Base-by-base conservation (phyloP, 1,140 invertebrate species). In the Aplysia californica region DNA sequence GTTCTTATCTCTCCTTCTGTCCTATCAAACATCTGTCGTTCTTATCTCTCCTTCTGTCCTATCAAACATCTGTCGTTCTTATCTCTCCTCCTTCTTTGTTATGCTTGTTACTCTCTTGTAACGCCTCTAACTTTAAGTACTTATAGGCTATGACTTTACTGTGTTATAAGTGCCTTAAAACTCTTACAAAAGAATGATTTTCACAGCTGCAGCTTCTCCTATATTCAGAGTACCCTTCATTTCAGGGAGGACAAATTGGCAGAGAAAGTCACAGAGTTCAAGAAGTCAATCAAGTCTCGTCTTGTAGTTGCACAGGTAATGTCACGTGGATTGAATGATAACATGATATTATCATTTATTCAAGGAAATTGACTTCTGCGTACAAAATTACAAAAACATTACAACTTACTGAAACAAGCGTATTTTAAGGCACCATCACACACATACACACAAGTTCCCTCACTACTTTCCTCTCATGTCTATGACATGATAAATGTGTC, bases 271-370 rank as follows among this genome's bases (percentile, higher is more conserved):
- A 84, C 83, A 67, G 84, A 90, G 74, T 91, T 91, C 77, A 77
- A 87, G 6, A 89, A 90, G 73, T 90, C 89, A 26, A 88, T 91
- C 21, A 90, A 88, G 35, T 94, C 95, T 21, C 93, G 95, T 85
- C 89, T 96, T 79, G 95, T 95, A 6, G 95, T 96, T 33, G 94
- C 95, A 33, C 89, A 91, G 87, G 89, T 90, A 73, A 78, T 69
- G 66, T 39, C 29, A 23, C 26, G 20, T 50, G 5, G n/a, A 18
- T 76, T 33, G 31, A 2, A 70, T 41, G 18, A 3, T 75, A 35
- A n/a, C 10, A 10, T 50, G 10, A 10, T 50, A 50, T 15, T n/a
- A 50, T 50, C 29, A 20, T 10, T 61, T 26, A 10, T 61, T 61
- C 29, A 61, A 18, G 26, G 6, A 21, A 61, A 21, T 20, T 20